Conservation (phyloP, 2,797 vertebrate species). For the Brachymystax lenok region DNA sequence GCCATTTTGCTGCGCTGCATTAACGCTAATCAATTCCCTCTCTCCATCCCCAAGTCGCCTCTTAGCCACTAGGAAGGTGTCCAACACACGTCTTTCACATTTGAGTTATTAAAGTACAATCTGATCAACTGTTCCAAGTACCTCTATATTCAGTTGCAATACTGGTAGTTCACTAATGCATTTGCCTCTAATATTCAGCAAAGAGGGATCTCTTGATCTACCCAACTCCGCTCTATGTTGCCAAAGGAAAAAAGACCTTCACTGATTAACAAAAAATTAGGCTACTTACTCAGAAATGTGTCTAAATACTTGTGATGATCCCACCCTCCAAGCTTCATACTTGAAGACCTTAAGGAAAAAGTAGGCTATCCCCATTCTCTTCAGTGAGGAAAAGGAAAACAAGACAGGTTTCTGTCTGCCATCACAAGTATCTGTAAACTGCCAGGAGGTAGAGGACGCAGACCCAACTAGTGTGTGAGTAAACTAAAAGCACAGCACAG, state of each 20-base stretch:
- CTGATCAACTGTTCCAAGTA: not conserved
- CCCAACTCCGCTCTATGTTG: not conserved
- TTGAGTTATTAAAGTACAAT: not conserved
- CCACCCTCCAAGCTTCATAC: constrained; percentile 36
- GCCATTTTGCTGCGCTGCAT: constrained; percentile 53
- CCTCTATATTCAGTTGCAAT: no score
- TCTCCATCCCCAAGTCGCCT: constrained; percentile 45
- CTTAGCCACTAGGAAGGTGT: constrained; percentile 22
- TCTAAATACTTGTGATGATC: not conserved
- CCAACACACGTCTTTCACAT: constrained; percentile 22
- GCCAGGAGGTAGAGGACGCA: constrained; percentile 69
- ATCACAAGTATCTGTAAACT: constrained; percentile 78
- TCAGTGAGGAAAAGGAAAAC: constrained; percentile 48
- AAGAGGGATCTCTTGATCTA: no score
- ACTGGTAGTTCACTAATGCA: no score
- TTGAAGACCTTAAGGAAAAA: constrained; percentile 36
- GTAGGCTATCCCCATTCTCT: constrained; percentile 68
- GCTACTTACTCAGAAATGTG: constrained; percentile 11
- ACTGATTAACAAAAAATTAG: not conserved
- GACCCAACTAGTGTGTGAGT: constrained; percentile 65
- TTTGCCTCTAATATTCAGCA: no score
- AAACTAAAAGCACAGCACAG: constrained; percentile 73
- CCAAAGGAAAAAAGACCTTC: not conserved
- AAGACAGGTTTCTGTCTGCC: constrained; percentile 57
- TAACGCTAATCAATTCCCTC: not conserved